Base-by-base conservation (phyloP, 2,797 vertebrate species). In the Chloroceryle amazona region DNA sequence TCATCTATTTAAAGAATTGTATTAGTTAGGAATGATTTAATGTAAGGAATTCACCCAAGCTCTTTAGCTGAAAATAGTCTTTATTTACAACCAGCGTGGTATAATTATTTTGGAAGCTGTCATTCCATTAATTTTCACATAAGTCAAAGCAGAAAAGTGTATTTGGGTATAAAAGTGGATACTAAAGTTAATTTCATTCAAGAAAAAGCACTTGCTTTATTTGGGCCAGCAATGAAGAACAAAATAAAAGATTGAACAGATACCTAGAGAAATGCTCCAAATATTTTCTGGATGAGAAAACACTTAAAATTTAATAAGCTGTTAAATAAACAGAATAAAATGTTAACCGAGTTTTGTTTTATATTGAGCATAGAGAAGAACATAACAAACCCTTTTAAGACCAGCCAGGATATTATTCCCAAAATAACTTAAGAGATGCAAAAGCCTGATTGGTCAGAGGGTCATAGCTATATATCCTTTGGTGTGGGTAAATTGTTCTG, bases 1-100 rank as follows among this genome's bases (percentile, higher is more conserved):
- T 94, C 6, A 81, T 89, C 91, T 93, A 44, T 91, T 97, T 78
- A 76, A 96, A 94, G 93, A 81, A 61, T 33, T 85, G 39, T 58
- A 58, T 72, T 85, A 54, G 55, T 81, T 74, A 67, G 67, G 58
- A 95, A 78, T 71, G 22, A 46, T 74, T 90, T 86, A 78, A 28
- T 33, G 12, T 31, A 28, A 72, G 93, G 72, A 76, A 28, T 84
- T 67, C 63, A 93, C 71, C 93, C 28, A 23, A 83, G 68, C 23
- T 91, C 49, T 88, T 87, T 44, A 94, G 73, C 21, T 42, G 89
- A 96, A 95, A 90, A 96, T 66, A 90, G 67, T 75, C 37, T 89
- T 90, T 91, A 91, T 93, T 88, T 92, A 76, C 66, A 87, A 81
- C 13, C 26, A 60, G 21, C 75, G 89, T 81, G 21, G 31, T 46